Evolutionary conservation across 2,888 invertebrate genomes (phyloP).

Genomic region (Rhagophthalmus giganteus): DNA sequence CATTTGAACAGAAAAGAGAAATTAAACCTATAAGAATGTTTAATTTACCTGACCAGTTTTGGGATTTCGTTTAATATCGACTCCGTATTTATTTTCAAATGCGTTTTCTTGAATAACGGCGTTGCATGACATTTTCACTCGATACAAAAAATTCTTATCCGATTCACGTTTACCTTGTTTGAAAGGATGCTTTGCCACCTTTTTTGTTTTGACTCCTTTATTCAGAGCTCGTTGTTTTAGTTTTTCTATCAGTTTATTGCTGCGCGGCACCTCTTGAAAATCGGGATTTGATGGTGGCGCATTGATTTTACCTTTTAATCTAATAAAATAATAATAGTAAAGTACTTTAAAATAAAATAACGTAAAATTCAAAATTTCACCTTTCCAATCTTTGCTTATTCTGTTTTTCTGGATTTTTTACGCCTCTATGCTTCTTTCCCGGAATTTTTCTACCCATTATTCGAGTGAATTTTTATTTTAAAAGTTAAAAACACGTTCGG

Average conservation of each 20-base stretch:
- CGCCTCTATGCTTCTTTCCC: constrained; percentile 75
- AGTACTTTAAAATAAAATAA: background rate
- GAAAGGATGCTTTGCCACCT: constrained; percentile 25
- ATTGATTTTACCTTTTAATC: constrained; percentile 73
- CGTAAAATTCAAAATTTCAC: constrained; percentile 54
- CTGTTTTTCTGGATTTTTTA: constrained; percentile 77
- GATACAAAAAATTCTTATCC: constrained; percentile 63
- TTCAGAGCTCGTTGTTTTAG: constrained; percentile 58
- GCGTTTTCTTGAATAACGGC: constrained; percentile 64
- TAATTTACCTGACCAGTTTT: constrained; percentile 58
- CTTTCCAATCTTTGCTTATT: constrained; percentile 63
- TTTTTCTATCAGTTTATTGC: constrained; percentile 66
- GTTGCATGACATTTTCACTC: constrained; percentile 67
- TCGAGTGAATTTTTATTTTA: background rate
- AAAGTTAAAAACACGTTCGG: background rate
- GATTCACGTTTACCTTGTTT: constrained; percentile 60
- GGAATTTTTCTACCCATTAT: constrained; percentile 79
- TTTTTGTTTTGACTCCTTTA: background rate
- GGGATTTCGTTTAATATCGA: constrained; percentile 60
- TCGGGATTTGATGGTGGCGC: constrained; percentile 72
- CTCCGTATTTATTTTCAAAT: constrained; percentile 65
- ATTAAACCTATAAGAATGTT: no score
- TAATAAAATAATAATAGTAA: constrained; percentile 51
- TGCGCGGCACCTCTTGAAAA: constrained; percentile 74
- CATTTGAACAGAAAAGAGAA: no score